Evolutionary conservation across 35 echinoderm and acorn worm genomes (phyloP), one percentile per base, ranked within the genome.

Genomic region (Lytechinus variegatus): DNA sequence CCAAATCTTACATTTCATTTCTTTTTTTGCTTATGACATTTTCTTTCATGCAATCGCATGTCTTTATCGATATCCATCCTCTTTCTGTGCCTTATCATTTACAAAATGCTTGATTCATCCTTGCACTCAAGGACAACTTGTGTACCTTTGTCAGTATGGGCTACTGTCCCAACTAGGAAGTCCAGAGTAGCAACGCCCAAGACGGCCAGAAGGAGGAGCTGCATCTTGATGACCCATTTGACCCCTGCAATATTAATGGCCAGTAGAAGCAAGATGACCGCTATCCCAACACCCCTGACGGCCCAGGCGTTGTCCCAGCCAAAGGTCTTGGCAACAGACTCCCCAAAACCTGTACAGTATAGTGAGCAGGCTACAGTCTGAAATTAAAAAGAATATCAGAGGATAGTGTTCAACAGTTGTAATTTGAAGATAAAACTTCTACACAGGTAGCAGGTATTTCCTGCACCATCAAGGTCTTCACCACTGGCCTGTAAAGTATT

Each of bases 181-280:
- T 99, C 98, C 95, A 99, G 93, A 28, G 97, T 98, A 27, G 98
- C 98, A 19, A 99, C 95, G 53, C 98, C 97, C 89, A 99, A 57
- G 24, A 99, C 94, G 29, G 98, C 98, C 55, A 99, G 90, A 16
- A 99, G 95, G 14, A 99, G 54, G 56, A 99, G 95, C 96, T 99
- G 98, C 96, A 99, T 96, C 91, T 99, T 99, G 88, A 99, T 95
- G 54, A 99, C 98, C 98, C 98, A 99, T 61, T 97, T 98, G 56
- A 99, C 98, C 7, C 98, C 98, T 10, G 98, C 98, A 51, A 99
- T 99, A 88, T 98, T 99, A 94, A 99, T 95, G 24, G 98, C 98
- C 28, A 99, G 94, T 0, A 99, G 94, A 28, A 99, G 96, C 0
- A 99, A 94, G 86, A 99, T 99, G 66, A 97, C 96, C 4, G 96